Percentiles rank a stretch among this genome's conserved stretches.
Conservation (phyloP, 2,797 vertebrate species). For the Pampus argenteus region DNA sequence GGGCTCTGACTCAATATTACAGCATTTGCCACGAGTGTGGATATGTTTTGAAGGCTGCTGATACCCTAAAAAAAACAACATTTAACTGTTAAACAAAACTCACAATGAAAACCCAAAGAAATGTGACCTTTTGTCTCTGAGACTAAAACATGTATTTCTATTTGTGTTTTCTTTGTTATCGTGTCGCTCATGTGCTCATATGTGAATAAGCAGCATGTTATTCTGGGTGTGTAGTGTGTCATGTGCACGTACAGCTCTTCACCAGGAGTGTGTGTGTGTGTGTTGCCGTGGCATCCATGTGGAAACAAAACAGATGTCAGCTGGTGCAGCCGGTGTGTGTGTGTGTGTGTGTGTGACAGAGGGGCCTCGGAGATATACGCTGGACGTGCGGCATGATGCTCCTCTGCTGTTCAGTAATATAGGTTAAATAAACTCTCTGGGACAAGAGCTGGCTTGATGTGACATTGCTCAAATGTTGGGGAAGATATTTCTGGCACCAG, state of each 20-base stretch:
- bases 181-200: constrained; percentile 24
- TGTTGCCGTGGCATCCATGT: constrained; percentile 54
- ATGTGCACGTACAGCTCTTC: constrained; percentile 48
- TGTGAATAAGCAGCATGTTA: constrained; percentile 30
- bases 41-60: constrained; percentile 31
- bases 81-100: constrained; percentile 50
- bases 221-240: constrained; percentile 32
- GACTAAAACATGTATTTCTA: constrained; percentile 42
- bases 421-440: constrained; percentile 75
- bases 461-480: constrained; percentile 57
- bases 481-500: constrained; percentile 56
- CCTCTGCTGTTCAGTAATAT: constrained; percentile 73
- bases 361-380: constrained; percentile 63
- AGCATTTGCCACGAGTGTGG: constrained; percentile 11
- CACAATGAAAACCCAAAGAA: constrained; percentile 17
- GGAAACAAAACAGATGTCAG: constrained; percentile 79
- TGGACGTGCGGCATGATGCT: constrained; percentile 73
- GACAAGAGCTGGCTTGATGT: constrained; percentile 56
- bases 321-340: constrained; percentile 53
- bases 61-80: constrained; percentile 35
- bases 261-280: constrained; percentile 42
- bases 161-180: constrained; percentile 43
- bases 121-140: constrained; percentile 28
- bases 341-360: constrained; percentile 66
- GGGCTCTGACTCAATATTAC: constrained; percentile 19